Evolutionary conservation across 1,140 invertebrate species (phyloP), one percentile per base, ranked within the genome.

Genomic region (Lysiphlebus fabarum): DNA sequence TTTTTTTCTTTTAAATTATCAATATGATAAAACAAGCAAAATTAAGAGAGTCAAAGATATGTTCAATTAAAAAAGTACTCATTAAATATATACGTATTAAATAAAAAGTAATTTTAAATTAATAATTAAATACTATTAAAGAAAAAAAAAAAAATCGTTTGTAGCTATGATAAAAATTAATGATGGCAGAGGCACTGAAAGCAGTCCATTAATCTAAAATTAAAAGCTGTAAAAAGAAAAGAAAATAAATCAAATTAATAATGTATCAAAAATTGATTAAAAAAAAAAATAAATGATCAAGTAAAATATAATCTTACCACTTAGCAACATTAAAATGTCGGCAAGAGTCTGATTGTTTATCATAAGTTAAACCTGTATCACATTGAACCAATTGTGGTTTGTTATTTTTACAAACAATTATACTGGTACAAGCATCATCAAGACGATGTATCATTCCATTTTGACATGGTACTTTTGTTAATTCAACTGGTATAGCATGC

Each of bases 341-440:
- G 59, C 76, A 78, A 2, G 66, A 67, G 9, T 71, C 70, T 9
- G 71, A 68, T 0, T 65, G 62, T 48, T 56, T 69, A 45, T 78
- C 75, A 53, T 74, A 77, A 12, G 65, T 62, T 33, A 67, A 61
- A 43, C 73, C 74, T 12, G 60, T 33, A 10, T 67, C 60, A 59
- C 75, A 78, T 9, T 69, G 64, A 6, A 77, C 61, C 33, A 77
- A 50, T 40, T 73, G 65, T 6, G 71, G 72, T 36, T 60, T 56
- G 6, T 59, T 61, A 33, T 66, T 65, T 12, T 72, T 70, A 17
- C 76, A 78, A 11, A 75, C 66, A 4, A 76, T 63, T 7, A 78
- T 74, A 33, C 63, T 72, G 0, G 69, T 69, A 43, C 76, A 78
- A 8, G 61, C 38, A 1, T 75, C 65, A 44, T 70, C 71, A 6